Evolutionary conservation across 2,888 invertebrate species (phyloP).

Genomic region (Tinea semifulvella): DNA sequence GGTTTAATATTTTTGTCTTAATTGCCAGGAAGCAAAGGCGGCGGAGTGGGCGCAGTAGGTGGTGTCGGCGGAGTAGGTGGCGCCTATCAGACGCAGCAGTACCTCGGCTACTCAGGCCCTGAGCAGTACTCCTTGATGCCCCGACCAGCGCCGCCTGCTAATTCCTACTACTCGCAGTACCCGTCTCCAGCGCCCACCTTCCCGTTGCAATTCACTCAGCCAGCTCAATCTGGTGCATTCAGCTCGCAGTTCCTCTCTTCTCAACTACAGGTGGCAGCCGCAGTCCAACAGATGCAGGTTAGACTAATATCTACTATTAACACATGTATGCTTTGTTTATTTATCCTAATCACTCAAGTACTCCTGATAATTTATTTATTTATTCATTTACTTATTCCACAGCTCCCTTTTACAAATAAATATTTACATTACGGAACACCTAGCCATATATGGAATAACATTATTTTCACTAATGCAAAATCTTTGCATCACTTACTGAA

Average conservation of each 20-base stretch:
- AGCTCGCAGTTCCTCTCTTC: conserved; percentile 55
- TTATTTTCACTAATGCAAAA: too few species aligned
- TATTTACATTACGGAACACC: too few species aligned
- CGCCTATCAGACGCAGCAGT: conserved; percentile 58
- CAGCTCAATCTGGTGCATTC: conserved; percentile 61
- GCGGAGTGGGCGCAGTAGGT: conserved; percentile 32
- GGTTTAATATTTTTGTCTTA: conserved; percentile 11
- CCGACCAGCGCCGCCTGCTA: conserved; percentile 54
- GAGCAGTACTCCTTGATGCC: conserved; percentile 56
- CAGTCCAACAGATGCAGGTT: conserved; percentile 61
- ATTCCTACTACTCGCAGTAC: conserved; percentile 59
- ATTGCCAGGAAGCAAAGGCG: conserved; percentile 55
- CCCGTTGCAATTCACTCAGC: conserved; percentile 70
- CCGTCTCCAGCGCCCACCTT: conserved; percentile 69
- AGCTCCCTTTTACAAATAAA: too few species aligned
- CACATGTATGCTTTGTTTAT: too few species aligned
- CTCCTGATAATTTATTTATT: too few species aligned
- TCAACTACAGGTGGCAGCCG: conserved; percentile 53
- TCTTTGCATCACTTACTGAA: too few species aligned
- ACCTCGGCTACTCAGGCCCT: conserved; percentile 54
- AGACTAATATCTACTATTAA: too few species aligned
- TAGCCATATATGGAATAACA: too few species aligned
- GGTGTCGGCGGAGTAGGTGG: conserved; percentile 51
- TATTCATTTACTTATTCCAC: too few species aligned
- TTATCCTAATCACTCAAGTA: too few species aligned